Evolutionary conservation across 2,113 vertebrate genomes (phyloP), one percentile per base, ranked within the genome.

Genomic region (Burhinus bistriatus): DNA sequence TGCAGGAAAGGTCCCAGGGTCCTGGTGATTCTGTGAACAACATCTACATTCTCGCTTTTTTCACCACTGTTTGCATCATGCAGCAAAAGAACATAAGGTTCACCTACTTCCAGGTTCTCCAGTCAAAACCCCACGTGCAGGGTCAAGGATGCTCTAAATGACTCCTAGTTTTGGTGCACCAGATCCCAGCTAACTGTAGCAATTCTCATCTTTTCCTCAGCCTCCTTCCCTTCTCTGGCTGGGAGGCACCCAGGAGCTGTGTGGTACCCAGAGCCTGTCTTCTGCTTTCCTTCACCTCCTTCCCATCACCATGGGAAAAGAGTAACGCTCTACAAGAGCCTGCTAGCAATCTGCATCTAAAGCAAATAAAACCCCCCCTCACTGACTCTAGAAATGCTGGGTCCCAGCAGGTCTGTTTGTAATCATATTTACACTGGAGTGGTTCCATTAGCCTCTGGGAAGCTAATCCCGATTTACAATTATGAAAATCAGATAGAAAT

Each of bases 91-190:
- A 30, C 6, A 0, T 3, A 12, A 40, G 6, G 21, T 5, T 80
- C 49, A 19, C 0, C 2, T 2, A 11, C 19, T 36, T 30, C 51
- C 18, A 12, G 1, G 5, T 15, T 32, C 25, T 23, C 38, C 3
- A 2, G 30, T 38, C 55, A 52, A 55, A 71, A n/a, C n/a, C 5
- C 17, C 55, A 34, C 0, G 0, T 0, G 22, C n/a, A 87, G 49
- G 20, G 59, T 62, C 25, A 40, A 71, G 38, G 71, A 30, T 45
- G n/a, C n/a, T n/a, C 21, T 9, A 30, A 72, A 15, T 1, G 27
- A 78, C 2, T 23, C 21, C 0, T 49, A 64, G 2, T 42, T 49
- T 19, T 45, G 59, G 42, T 29, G 26, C 26, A 51, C 5, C 34
- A 82, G 47, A n/a, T 5, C 65, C 36, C 75, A 59, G 15, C 6